Percentiles rank a stretch among this genome's conserved stretches.
Evolutionary conservation across 2,797 vertebrate species (phyloP).

Genomic region (Threskiornis aethiopicus): DNA sequence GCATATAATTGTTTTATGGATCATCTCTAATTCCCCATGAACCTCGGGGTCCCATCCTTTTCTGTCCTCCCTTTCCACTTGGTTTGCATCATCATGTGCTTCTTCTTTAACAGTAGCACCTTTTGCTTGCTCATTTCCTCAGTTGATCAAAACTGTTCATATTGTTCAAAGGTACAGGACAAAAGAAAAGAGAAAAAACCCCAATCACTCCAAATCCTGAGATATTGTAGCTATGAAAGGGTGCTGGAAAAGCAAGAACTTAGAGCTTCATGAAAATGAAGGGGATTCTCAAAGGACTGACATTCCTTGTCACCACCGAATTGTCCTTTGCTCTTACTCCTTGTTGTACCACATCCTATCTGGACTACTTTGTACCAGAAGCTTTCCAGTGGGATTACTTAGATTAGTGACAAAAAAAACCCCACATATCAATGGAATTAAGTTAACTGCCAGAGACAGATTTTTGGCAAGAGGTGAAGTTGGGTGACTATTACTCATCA

Average conservation of each 20-base stretch:
- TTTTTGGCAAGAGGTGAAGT: slow-evolving; percentile 48
- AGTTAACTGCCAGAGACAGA: background rate
- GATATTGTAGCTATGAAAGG: background rate
- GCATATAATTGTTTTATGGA: background rate
- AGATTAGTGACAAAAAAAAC: background rate
- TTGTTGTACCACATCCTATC: background rate
- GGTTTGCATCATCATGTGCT: background rate
- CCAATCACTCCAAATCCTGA: background rate
- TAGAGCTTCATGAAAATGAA: background rate
- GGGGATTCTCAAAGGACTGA: background rate
- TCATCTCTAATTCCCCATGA: background rate
- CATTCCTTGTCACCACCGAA: background rate
- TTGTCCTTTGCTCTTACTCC: background rate
- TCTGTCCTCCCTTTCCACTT: background rate
- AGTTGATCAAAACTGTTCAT: background rate
- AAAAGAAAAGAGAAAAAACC: background rate
- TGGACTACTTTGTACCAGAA: background rate
- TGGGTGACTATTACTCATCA: slow-evolving; percentile 39
- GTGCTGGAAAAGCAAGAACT: background rate
- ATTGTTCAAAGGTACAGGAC: background rate
- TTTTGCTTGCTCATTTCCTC: background rate
- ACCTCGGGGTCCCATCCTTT: background rate
- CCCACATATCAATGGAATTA: background rate
- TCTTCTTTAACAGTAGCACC: background rate
- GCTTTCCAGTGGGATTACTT: background rate